These are phyloP conservation scores for Mesoligia furuncula DNA, from an alignment of 2,888 invertebrate genomes.

Conservation along the genomic window DNA sequence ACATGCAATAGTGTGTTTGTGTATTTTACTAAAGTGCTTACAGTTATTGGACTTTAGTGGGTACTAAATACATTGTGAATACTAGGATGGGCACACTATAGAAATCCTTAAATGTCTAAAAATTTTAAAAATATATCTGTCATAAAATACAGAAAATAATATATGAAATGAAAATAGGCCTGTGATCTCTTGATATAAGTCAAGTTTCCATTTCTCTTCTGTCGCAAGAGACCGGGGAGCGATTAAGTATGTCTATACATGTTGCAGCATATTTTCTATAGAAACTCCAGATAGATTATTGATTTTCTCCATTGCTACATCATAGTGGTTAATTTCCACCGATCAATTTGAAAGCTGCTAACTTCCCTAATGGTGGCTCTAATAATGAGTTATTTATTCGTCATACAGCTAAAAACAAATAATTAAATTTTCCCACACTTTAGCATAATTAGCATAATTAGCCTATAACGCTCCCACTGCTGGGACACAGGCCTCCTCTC, in stretches of 20 bases:
- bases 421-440: background rate
- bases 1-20: constrained; percentile 57
- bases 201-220: background rate
- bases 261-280: background rate
- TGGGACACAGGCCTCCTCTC: background rate
- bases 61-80: constrained; percentile 43
- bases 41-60: constrained; percentile 36
- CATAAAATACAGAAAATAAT: background rate
- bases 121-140: background rate
- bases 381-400: background rate
- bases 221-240: background rate
- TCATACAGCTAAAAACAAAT: background rate
- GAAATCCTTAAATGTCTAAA: background rate
- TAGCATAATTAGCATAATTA: background rate
- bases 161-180: background rate
- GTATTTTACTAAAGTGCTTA: constrained; percentile 45
- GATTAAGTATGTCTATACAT: background rate
- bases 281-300: background rate
- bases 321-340: background rate
- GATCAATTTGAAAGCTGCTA: background rate
- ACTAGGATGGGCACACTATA: background rate
- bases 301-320: background rate
- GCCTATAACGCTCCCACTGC: background rate
- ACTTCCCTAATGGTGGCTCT: background rate
- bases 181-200: background rate